Base-by-base conservation (phyloP, 2,797 vertebrate genomes). In the Psittacula echo region DNA sequence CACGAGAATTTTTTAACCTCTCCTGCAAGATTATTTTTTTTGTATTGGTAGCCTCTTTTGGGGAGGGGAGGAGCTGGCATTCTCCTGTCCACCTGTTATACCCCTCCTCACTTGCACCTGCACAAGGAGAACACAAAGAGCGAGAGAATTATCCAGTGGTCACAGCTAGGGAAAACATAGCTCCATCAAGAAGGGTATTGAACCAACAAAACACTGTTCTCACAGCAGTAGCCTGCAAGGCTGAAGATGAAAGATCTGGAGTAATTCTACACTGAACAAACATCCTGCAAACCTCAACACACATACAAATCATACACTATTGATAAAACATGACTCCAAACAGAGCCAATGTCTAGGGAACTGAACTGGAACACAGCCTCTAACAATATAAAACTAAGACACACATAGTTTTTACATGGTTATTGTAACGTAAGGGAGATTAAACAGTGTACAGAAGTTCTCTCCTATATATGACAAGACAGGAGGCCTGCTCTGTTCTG, bases 401-500 rank as follows among this genome's bases (percentile, higher is more conserved):
- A 58, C 77, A 44, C 5, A 12, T 2, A 14, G 7, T 37, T 85
- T 78, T 58, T 10, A 60, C 20, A 19, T 8, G 6, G 17, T 21
- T 53, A 29, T 13, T 51, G 17, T 20, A 81, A 44, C 10, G 4
- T 12, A 53, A 66, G 53, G 30, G 6, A 85, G 30, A 66, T 58
- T 53, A 10, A 1, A 21, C 3, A 51, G 24, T 3, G 2, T 4
- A n/a, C 3, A 34, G 26, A 67, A 48, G 5, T 7, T 41, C 7
- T 44, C 13, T 41, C 4, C 21, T 44, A 8, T 7, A 82, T 32
- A 58, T 4, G 21, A 34, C 8, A 32, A 27, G 9, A 29, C 47
- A 68, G 26, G 12, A 71, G 8, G 10, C 4, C 8, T 17, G 7
- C 15, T 50, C 32, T 54, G 6, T 29, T 67, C 29, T 42, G 44